phyloP scores from a whole-genome alignment of 2,113 vertebrate genomes.

The Pelmatolapia mariae region DNA sequence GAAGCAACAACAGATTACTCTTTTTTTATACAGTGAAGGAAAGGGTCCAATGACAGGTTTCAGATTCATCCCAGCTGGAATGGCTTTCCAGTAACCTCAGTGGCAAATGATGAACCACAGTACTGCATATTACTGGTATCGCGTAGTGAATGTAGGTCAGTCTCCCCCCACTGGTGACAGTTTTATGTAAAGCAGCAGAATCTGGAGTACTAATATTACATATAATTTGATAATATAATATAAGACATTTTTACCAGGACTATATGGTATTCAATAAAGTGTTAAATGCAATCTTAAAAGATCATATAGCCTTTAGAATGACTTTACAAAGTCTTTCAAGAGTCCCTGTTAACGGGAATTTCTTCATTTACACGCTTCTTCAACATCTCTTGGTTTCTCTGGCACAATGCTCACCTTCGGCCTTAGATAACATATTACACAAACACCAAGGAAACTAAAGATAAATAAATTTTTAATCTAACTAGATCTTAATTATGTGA shows the following conservation, averaged over 20 bases:
- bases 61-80: conserved; percentile 10
- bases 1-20: not conserved
- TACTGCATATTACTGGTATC: conserved; percentile 39
- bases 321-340: conserved; percentile 34
- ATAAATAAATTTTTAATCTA: not conserved
- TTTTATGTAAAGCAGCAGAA: conserved; percentile 68
- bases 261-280: conserved; percentile 58
- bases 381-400: conserved; percentile 22
- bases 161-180: conserved; percentile 45
- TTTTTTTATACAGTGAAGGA: not conserved
- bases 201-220: conserved; percentile 65
- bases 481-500: conserved; percentile 5
- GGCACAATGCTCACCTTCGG: conserved; percentile 19
- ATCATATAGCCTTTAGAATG: conserved; percentile 30
- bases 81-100: conserved; percentile 36
- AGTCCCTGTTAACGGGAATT: conserved; percentile 11
- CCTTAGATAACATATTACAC: conserved; percentile 17
- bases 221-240: conserved; percentile 63
- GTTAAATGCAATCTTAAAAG: conserved; percentile 46
- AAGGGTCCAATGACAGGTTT: conserved; percentile 1
- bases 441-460: conserved; percentile 17
- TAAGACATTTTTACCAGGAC: conserved; percentile 41
- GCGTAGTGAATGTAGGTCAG: conserved; percentile 42
- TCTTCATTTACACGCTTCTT: conserved; percentile 37
- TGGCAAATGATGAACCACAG: conserved; percentile 27